A percentile compares a stretch with the other conserved stretches of the same genome.
Conservation (phyloP, 2,113 vertebrate species). For the Glaucidium brasilianum region DNA sequence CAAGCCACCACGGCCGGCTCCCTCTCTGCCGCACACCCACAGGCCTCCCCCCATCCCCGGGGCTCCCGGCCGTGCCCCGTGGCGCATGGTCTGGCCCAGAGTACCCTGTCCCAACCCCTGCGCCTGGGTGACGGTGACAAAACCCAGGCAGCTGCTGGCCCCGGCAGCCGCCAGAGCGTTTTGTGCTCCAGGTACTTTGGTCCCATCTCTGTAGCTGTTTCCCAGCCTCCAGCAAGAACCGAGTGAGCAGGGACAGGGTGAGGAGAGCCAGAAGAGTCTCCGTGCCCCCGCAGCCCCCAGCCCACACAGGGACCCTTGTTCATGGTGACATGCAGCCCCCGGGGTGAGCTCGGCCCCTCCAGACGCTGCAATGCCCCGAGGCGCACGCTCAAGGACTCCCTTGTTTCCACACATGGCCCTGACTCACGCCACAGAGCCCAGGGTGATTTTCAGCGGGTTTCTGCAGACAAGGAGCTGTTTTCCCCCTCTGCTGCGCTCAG, state of each 20-base stretch:
- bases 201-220: background rate
- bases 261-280: background rate
- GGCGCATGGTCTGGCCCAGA: background rate
- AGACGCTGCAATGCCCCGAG: background rate
- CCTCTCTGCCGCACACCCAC: background rate
- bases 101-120: background rate
- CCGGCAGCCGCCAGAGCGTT: fast-evolving
- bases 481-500: fast-evolving
- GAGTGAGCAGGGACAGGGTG: fast-evolving
- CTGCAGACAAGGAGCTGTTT: background rate
- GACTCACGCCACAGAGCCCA: background rate
- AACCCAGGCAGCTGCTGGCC: background rate
- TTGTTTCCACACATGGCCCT: slow-evolving; percentile 37
- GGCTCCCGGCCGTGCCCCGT: fast-evolving
- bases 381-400: slow-evolving; percentile 15
- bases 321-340: background rate
- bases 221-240: background rate
- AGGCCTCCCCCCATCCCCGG: background rate
- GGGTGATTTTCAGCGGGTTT: background rate
- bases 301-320: slow-evolving; percentile 38
- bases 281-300: background rate
- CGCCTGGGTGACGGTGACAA: fast-evolving
- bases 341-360: background rate
- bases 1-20: fast-evolving
- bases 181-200: too few species aligned